Conservation (phyloP, 2,113 vertebrate species). For the Orycteropus afer region DNA sequence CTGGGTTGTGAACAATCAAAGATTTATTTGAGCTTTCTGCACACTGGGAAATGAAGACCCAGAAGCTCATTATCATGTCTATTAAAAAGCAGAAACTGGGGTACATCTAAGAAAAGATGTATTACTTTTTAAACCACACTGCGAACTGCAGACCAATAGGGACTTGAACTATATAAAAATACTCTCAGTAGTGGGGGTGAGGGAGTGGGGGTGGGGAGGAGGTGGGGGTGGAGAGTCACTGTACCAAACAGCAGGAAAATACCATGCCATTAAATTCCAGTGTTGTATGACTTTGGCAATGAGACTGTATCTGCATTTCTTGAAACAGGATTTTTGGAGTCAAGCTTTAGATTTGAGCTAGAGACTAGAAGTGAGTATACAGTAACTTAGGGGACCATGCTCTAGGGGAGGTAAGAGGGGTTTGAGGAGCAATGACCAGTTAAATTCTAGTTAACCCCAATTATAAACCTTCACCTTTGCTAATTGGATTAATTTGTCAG, state of each 20-base stretch:
- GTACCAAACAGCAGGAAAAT: conserved; percentile 82
- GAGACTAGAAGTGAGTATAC: conserved; percentile 66
- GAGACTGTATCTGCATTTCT: conserved; percentile 73
- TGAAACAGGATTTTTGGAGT: conserved; percentile 61
- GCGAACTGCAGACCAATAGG: conserved; percentile 88
- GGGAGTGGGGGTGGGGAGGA: conserved; percentile 58
- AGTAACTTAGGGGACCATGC: conserved; percentile 70
- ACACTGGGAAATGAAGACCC: conserved; percentile 90
- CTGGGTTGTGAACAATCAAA: conserved; percentile 89
- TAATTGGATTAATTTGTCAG: conserved; percentile 89
- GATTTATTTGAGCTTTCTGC: conserved; percentile 89
- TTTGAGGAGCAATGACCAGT: conserved; percentile 86
- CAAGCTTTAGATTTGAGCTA: conserved; percentile 70
- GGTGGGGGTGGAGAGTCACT: conserved; percentile 73
- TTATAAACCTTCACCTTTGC: conserved; percentile 88
- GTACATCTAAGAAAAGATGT: conserved; percentile 91
- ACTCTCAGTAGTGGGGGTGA: conserved; percentile 80
- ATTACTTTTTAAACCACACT: conserved; percentile 88
- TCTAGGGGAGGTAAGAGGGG: conserved; percentile 51
- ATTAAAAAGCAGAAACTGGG: conserved; percentile 92
- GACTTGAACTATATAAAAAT: conserved; percentile 91
- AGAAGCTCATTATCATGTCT: conserved; percentile 91
- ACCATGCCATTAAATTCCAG: conserved; percentile 70
- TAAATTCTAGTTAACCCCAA: conserved; percentile 90
- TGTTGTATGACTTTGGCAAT: conserved; percentile 76